Base-by-base conservation (phyloP, 2,888 invertebrate genomes). In the Philereme vetulata region DNA sequence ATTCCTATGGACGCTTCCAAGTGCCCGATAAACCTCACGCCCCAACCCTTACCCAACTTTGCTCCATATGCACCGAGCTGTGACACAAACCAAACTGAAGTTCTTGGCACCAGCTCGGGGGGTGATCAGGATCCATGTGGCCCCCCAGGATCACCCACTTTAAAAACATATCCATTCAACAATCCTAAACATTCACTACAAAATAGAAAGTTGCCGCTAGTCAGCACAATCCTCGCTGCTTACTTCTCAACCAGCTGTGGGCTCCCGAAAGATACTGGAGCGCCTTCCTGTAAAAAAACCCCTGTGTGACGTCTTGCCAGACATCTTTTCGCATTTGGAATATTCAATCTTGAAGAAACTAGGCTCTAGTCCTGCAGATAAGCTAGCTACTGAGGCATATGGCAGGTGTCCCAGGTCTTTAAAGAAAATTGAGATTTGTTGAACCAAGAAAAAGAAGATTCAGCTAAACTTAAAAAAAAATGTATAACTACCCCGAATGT, bases 171-270 rank as follows among this genome's bases (percentile, higher is more conserved):
- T 36, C 65, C 60, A 38, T 54, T 58, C 43, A 61, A 48, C 44
- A 54, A 49, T 9, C 40, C 55, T n/a, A 61, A 58, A 44, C 64
- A 51, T 21, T 38, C 8, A 33, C 51, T 56, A 32, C 57, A 60
- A n/a, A 55, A 60, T 8, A 44, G 34, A 42, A 3, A 46, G 1
- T 40, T 45, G 1, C 56, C 56, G 3, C 44, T 54, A 4, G 50
- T 69, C 0, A 70, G 61, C 42, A 44, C 57, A 0, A 50, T 71
- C 4, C 46, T 70, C 4, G 55, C 69, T 0, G 68, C 68, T 42
- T 76, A 68, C 65, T 71, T 66, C 47, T 70, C 76, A 0, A 71
- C 74, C 5, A 33, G n/a, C 47, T 40, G 47, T 36, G 38, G 48
- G 7, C 9, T 21, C 10, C 46, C 47, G 38, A 32, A 44, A n/a